These are phyloP conservation scores for Tetrao urogallus DNA, from an alignment of 2,113 vertebrate genomes.

Conservation along the genomic window DNA sequence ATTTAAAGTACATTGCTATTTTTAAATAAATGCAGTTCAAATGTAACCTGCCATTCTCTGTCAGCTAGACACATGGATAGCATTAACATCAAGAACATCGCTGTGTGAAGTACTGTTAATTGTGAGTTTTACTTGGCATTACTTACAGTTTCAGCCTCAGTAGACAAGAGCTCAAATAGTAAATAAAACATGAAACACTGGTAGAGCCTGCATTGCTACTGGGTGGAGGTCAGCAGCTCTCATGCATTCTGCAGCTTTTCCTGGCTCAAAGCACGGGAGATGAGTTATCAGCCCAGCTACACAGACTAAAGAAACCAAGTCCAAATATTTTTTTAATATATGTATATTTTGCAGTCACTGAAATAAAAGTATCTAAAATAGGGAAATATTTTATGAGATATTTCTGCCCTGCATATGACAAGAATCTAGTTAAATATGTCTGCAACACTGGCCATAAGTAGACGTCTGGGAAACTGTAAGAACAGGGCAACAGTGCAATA, in stretches of 20 bases:
- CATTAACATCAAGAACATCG: not conserved
- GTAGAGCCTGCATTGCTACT: not conserved
- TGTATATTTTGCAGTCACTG: not conserved
- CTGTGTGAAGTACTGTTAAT: not conserved
- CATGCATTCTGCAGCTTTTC: not conserved
- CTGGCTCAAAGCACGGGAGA: not conserved
- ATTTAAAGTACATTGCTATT: not conserved
- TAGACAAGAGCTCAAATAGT: not conserved
- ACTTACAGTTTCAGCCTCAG: not conserved
- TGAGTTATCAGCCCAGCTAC: not conserved
- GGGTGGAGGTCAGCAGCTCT: not conserved
- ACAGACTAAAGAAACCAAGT: not conserved
- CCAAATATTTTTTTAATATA: not conserved
- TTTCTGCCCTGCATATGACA: not conserved
- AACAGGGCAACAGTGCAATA: not conserved
- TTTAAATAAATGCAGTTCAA: not conserved
- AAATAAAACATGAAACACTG: not conserved
- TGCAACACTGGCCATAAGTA: not conserved
- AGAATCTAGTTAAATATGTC: not conserved
- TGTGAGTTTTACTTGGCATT: not conserved
- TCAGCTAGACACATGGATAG: not conserved
- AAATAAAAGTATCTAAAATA: not conserved
- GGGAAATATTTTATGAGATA: not conserved
- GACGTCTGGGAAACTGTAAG: not conserved
- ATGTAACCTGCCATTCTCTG: not conserved